Evolutionary conservation across 35 echinoderm and acorn worm species (phyloP).

Genomic region (Ptychodera flava): DNA sequence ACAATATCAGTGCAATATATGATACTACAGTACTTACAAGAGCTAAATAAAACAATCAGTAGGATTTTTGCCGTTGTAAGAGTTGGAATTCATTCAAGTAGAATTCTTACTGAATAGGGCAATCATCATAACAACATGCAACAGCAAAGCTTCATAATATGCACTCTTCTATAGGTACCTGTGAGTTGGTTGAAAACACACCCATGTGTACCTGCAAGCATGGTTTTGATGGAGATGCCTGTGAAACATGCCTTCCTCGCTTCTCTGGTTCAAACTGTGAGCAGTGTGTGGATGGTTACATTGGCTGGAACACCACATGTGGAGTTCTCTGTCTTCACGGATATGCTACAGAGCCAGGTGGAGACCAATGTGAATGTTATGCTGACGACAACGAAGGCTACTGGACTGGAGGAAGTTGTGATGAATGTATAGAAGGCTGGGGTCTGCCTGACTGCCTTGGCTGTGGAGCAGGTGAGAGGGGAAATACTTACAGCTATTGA

Average conservation of each 20-base stretch:
- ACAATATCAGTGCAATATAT: no score
- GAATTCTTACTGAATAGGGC: no score
- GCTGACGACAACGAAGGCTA: constrained; percentile 60
- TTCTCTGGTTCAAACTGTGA: constrained; percentile 56
- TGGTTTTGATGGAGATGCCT: constrained; percentile 65
- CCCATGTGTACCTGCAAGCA: constrained; percentile 67
- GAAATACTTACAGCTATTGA: neutral
- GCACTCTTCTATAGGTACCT: constrained; percentile 40
- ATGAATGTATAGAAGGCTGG: constrained; percentile 61
- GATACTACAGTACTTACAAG: no score
- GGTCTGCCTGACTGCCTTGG: constrained; percentile 50
- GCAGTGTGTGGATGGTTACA: constrained; percentile 48
- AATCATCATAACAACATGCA: no score
- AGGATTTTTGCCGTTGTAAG: no score
- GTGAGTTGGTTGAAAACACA: constrained; percentile 34
- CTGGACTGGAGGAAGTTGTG: constrained; percentile 74
- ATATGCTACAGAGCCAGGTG: constrained; percentile 44
- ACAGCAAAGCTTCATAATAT: no score
- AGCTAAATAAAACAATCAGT: no score
- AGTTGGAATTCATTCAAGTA: no score
- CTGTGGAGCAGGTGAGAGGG: constrained; percentile 45
- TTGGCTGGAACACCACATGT: constrained; percentile 76
- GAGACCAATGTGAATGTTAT: constrained; percentile 68
- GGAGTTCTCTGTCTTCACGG: constrained; percentile 55
- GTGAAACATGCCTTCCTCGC: constrained; percentile 51